phyloP scores from a whole-genome alignment of 1,140 invertebrate species.

The Elysia chlorotica region DNA sequence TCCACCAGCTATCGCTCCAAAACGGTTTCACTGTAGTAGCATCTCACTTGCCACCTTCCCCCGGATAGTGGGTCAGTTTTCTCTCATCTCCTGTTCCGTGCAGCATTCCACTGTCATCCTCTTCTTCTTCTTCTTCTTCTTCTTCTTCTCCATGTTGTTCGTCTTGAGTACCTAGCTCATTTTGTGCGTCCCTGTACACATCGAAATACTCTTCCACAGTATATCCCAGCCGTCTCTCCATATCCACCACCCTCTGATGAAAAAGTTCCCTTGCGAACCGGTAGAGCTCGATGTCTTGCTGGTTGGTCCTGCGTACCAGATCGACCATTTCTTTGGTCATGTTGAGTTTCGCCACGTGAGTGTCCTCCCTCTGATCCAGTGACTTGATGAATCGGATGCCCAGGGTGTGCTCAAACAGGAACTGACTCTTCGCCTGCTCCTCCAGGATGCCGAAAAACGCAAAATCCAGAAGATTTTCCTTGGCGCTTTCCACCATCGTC shows the following conservation, averaged over 20 bases:
- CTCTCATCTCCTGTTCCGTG: too few relatives aligned
- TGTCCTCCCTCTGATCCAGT: constrained; percentile 47
- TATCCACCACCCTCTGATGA: constrained; percentile 68
- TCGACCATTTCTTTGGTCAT: constrained; percentile 75
- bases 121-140: too few relatives aligned
- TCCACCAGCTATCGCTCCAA: too few relatives aligned
- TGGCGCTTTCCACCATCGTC: constrained; percentile 90
- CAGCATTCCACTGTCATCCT: too few relatives aligned
- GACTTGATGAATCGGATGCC: constrained; percentile 70
- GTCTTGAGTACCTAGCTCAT: not conserved
- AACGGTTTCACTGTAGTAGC: too few relatives aligned
- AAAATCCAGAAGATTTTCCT: constrained; percentile 91
- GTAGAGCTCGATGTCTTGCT: constrained; percentile 90
- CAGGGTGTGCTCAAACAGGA: constrained; percentile 97
- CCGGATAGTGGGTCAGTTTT: too few relatives aligned
- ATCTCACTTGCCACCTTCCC: too few relatives aligned
- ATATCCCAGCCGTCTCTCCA: not conserved
- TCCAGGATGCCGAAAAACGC: constrained; percentile 97
- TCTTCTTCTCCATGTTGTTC: too few relatives aligned
- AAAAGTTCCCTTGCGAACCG: constrained; percentile 86
- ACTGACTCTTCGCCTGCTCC: constrained; percentile 89
- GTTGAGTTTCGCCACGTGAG: constrained; percentile 63
- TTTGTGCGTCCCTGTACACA: not conserved
- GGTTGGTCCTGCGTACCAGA: constrained; percentile 82
- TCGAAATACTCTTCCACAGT: constrained; percentile 6